Conservation (phyloP, 1,140 invertebrate species). For the Stegodyphus dumicola region DNA sequence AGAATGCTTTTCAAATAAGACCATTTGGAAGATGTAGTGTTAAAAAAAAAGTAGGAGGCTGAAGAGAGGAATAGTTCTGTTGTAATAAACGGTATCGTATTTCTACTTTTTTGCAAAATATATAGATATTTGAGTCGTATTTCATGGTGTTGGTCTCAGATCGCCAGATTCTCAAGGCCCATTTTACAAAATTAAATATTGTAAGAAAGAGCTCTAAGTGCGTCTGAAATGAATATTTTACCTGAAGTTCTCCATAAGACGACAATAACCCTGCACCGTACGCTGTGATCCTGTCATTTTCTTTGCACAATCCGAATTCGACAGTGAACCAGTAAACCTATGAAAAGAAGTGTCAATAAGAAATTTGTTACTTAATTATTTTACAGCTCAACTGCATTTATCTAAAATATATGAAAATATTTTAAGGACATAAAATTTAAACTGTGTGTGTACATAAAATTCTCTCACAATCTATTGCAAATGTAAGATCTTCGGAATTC, state of each 20-base stretch:
- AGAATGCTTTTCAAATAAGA: too few relatives aligned
- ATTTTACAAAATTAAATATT: not conserved
- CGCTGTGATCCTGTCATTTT: constrained; percentile 88
- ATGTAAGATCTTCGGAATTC: too few relatives aligned
- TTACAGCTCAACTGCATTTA: not conserved
- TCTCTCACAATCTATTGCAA: too few relatives aligned
- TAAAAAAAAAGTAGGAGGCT: too few relatives aligned
- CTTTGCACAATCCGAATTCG: constrained; percentile 97
- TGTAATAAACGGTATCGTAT: too few relatives aligned
- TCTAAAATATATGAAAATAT: not conserved
- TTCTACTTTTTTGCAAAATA: too few relatives aligned
- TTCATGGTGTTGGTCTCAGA: too few relatives aligned
- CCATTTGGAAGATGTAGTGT: too few relatives aligned
- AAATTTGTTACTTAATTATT: too few relatives aligned
- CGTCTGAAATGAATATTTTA: constrained; percentile 27
- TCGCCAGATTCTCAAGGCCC: too few relatives aligned
- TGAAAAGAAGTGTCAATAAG: constrained; percentile 61
- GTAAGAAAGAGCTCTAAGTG: not conserved
- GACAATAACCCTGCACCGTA: constrained; percentile 97
- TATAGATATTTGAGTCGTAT: too few relatives aligned
- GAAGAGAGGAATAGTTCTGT: too few relatives aligned
- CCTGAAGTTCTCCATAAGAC: constrained; percentile 90
- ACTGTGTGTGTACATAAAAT: not conserved
- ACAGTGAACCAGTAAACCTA: constrained; percentile 99
- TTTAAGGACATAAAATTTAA: not conserved